Conservation (phyloP, 2,888 invertebrate genomes). For the Ommatoiulus sabulosus region DNA sequence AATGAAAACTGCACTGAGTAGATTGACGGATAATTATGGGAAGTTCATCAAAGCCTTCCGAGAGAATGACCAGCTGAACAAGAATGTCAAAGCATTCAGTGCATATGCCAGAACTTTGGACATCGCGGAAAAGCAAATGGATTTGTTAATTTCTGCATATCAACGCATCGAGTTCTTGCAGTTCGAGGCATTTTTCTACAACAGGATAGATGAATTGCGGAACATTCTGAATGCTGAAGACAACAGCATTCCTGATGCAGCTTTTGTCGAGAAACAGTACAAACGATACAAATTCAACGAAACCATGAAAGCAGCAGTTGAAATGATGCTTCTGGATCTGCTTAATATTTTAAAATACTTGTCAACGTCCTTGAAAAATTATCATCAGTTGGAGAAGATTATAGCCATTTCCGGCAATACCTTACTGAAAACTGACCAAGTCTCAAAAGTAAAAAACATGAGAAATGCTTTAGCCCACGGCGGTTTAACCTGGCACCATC, state of each 20-base stretch:
- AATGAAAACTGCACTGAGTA: neutral
- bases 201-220: conserved; percentile 8
- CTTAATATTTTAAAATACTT: conserved; percentile 4
- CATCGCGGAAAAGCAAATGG: neutral
- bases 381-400: neutral
- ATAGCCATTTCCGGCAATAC: neutral
- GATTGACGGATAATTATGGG: conserved; percentile 2
- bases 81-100: neutral
- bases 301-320: neutral
- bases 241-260: neutral
- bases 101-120: neutral
- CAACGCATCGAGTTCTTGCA: neutral
- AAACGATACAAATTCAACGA: neutral
- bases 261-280: neutral
- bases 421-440: conserved; percentile 20
- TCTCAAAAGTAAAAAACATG: neutral
- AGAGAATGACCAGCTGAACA: neutral
- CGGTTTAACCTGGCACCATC: neutral
- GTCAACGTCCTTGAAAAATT: neutral
- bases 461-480: conserved; percentile 24
- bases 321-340: neutral
- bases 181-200: neutral
- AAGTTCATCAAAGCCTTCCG: neutral
- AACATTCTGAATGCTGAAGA: neutral
- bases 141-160: neutral